Evolutionary conservation across 2,888 invertebrate genomes (phyloP).

Genomic region (Aleiodes testaceus): DNA sequence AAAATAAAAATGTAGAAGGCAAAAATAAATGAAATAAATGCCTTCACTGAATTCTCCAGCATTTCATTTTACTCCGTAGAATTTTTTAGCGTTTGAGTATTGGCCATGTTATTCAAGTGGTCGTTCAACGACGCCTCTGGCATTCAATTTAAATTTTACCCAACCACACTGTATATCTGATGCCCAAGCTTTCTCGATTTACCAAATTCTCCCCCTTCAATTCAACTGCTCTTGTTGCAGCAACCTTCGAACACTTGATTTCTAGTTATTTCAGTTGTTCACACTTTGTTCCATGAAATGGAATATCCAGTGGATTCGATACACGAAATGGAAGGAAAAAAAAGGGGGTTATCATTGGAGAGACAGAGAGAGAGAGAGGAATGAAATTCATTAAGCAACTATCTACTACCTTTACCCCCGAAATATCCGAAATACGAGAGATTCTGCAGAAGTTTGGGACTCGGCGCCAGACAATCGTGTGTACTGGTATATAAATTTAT

Average conservation of each 20-base stretch:
- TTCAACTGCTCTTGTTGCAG: neutral
- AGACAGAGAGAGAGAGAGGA: neutral
- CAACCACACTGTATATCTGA: constrained; percentile 18
- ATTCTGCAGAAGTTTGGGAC: constrained; percentile 33
- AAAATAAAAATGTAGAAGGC: neutral
- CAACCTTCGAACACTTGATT: constrained; percentile 23
- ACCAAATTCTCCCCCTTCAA: neutral
- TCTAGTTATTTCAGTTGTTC: constrained; percentile 18
- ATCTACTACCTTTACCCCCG: neutral
- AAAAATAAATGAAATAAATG: constrained; percentile 30
- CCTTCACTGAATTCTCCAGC: neutral
- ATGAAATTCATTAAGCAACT: constrained; percentile 53
- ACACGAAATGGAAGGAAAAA: no score
- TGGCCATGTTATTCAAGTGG: constrained; percentile 34
- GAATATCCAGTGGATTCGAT: constrained; percentile 6
- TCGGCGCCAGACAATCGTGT: constrained; percentile 34
- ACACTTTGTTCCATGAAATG: neutral
- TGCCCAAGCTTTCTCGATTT: constrained; percentile 15
- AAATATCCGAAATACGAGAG: neutral
- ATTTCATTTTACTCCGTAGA: constrained; percentile 26
- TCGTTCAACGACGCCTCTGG: constrained; percentile 29
- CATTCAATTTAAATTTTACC: constrained; percentile 38
- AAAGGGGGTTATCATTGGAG: constrained; percentile 45
- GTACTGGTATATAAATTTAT: constrained; percentile 34
- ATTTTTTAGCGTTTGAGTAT: constrained; percentile 32